Base-by-base conservation (phyloP, 2,797 vertebrate species). In the Valencia hispanica region DNA sequence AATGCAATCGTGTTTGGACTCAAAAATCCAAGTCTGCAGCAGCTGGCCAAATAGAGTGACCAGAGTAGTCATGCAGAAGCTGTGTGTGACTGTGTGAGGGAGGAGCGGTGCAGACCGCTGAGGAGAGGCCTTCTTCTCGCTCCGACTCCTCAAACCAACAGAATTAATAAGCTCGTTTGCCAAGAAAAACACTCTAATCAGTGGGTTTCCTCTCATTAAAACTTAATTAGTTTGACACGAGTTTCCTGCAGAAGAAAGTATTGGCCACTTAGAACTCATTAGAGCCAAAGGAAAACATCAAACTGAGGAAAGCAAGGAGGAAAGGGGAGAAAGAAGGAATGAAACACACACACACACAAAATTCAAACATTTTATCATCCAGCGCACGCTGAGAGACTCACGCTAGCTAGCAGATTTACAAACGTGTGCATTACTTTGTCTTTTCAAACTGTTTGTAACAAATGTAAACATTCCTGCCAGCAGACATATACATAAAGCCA, bases 121-220 rank as follows among this genome's bases (percentile, higher is more conserved):
- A 88, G 79, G 85, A 84, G 87, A 89, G 88, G 84, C 85, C 91
- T 94, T 92, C 88, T 89, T 86, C 89, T 88, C 88, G 70, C 84
- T 43, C 86, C 82, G 79, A 86, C 90, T 94, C 88, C 84, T 89
- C 89, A 91, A 92, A 94, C 92, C 88, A 93, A 92, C 94, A 96
- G 94, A 94, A 96, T 96, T 95, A 96, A 96, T 95, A 93, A 95
- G 90, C 94, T 95, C 79, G 86, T 94, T 94, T 94, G 96, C 96
- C 96, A 96, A 94, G 91, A 94, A 96, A 96, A 97, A 96, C 96
- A 96, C 95, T 95, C 95, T 96, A 96, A 96, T 96, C 96, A 96
- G 94, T 93, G 91, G 93, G 92, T 96, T 97, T 96, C 95, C 95
- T 96, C 95, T 96, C 96, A 95, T 95, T 96, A 96, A 95, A 96